phyloP scores from a whole-genome alignment of 2,113 vertebrate genomes.

The Varanus salvator region DNA sequence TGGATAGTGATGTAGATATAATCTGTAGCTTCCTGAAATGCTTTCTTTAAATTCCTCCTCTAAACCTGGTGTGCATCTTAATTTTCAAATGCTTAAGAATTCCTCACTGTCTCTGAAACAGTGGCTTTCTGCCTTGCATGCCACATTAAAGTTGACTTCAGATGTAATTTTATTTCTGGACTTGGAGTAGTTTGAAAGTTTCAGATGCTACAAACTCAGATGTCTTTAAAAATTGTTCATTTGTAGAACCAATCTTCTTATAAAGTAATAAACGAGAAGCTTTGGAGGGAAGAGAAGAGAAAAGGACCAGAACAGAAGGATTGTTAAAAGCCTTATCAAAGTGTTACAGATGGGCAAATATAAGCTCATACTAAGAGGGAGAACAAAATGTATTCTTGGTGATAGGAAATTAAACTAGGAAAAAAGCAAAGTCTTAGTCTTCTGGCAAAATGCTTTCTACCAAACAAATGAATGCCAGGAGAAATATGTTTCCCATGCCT shows the following conservation, averaged over 20 bases:
- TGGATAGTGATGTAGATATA: neutral
- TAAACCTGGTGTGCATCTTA: neutral
- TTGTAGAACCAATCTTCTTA: neutral
- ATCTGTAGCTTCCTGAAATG: accelerated
- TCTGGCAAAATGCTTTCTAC: neutral
- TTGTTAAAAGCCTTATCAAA: accelerated
- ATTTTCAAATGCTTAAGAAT: conserved; percentile 5
- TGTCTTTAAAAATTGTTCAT: neutral
- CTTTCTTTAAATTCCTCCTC: conserved; percentile 41
- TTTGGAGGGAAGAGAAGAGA: neutral
- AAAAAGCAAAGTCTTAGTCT: neutral
- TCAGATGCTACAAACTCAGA: neutral
- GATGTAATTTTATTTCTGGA: conserved; percentile 33
- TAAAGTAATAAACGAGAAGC: neutral
- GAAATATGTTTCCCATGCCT: neutral
- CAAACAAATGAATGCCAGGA: neutral
- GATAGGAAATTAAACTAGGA: accelerated
- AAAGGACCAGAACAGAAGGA: conserved; percentile 51
- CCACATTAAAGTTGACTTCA: neutral
- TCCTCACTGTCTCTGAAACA: neutral
- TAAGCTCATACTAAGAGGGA: neutral
- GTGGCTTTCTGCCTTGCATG: neutral
- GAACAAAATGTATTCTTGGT: neutral
- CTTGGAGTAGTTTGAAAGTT: conserved; percentile 7
- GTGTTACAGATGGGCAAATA: conserved; percentile 45